These are phyloP conservation scores for Yoshiicerus persimilis DNA, from an alignment of 1,140 invertebrate genomes.

Conservation along the genomic window DNA sequence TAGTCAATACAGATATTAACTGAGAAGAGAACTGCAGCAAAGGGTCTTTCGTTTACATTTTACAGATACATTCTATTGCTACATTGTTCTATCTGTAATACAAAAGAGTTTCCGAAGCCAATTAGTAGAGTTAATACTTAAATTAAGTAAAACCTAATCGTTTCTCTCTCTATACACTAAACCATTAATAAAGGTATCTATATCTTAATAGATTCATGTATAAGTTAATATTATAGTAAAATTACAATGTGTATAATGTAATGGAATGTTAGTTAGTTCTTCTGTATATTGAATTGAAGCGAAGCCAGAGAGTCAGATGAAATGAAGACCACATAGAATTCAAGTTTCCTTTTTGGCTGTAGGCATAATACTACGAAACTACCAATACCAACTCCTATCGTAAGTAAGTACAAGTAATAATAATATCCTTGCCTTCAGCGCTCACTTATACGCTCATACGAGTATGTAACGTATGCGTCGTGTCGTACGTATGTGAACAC, in stretches of 20 bases:
- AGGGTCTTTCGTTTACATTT: too few species aligned
- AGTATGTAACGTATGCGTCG: background rate
- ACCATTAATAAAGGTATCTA: background rate
- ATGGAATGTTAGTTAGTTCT: background rate
- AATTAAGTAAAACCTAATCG: background rate
- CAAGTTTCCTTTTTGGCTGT: background rate
- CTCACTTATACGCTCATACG: background rate
- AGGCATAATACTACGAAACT: background rate
- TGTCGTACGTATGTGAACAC: too few species aligned
- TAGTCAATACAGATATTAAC: background rate
- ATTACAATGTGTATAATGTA: background rate
- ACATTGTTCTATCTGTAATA: too few species aligned
- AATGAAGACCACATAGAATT: constrained; percentile 12
- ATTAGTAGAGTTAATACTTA: background rate
- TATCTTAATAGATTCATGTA: background rate
- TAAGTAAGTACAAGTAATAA: background rate
- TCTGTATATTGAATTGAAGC: background rate
- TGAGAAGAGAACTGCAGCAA: background rate
- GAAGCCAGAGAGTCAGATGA: too few species aligned
- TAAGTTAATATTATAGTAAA: background rate
- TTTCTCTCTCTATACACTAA: background rate
- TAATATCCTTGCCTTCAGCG: background rate
- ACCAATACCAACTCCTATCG: too few species aligned
- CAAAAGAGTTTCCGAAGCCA: background rate
- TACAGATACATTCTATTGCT: too few species aligned